A percentile compares a stretch with the other conserved stretches of the same genome.
These are phyloP conservation scores for Borostomias antarcticus DNA, from an alignment of 2,797 vertebrate genomes.

Conservation along the genomic window DNA sequence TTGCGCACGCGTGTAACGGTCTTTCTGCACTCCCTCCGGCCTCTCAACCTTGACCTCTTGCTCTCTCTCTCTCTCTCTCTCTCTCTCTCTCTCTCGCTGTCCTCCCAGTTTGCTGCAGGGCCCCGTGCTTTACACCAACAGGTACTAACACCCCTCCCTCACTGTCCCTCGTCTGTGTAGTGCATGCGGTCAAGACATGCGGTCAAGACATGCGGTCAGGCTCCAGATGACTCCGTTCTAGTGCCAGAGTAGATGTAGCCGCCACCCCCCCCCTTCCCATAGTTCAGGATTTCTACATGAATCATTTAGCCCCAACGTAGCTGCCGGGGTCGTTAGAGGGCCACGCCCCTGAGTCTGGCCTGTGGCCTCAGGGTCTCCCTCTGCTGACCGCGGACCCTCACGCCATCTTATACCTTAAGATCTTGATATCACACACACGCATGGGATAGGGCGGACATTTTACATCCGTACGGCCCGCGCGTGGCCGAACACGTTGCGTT, in stretches of 20 bases:
- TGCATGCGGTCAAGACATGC: background rate
- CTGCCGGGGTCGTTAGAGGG: no score
- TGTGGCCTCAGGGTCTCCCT: background rate
- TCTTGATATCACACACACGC: background rate
- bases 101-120: slow-evolving; percentile 89
- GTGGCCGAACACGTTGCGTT: background rate
- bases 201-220: background rate
- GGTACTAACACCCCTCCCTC: slow-evolving; percentile 81
- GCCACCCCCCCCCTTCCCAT: no score
- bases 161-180: slow-evolving; percentile 1
- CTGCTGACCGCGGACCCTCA: background rate
- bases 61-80: slow-evolving; percentile 71
- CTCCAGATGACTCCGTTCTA: background rate
- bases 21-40: slow-evolving; percentile 40
- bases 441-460: no score
- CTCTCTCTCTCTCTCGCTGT: slow-evolving; percentile 77
- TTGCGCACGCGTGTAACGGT: slow-evolving; percentile 13
- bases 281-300: no score
- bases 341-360: background rate
- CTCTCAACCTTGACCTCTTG: slow-evolving; percentile 69
- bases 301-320: no score
- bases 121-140: slow-evolving; percentile 93
- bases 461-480: background rate
- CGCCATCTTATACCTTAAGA: no score
- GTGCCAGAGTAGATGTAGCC: no score